Conservation (phyloP, 2,888 invertebrate species). For the Maniola hyperantus region DNA sequence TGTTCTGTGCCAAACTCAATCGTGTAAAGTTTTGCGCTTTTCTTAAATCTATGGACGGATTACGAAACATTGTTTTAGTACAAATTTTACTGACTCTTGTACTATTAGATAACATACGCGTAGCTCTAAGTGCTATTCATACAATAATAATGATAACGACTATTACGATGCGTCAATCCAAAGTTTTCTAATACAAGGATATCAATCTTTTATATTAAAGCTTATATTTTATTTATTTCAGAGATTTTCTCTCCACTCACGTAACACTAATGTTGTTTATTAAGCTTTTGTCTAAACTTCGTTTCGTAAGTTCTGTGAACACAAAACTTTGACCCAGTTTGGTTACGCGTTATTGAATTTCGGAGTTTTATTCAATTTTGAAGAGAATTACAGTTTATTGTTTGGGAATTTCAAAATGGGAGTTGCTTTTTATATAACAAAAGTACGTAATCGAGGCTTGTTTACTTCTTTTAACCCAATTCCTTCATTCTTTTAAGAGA, state of each 20-base stretch:
- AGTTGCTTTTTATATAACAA: neutral
- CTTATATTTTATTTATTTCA: neutral
- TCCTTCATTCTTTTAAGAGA: neutral
- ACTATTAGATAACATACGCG: no score
- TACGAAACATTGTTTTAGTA: no score
- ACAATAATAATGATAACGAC: neutral
- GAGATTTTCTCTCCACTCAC: neutral
- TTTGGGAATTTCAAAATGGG: neutral
- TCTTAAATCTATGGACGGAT: no score
- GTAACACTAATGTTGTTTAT: slow-evolving; percentile 4
- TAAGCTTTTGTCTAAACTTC: neutral
- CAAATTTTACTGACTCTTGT: no score
- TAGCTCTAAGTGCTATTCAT: no score
- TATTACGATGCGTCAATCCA: neutral
- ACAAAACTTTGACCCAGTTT: neutral
- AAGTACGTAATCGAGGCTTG: neutral
- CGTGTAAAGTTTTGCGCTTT: no score
- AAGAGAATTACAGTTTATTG: neutral
- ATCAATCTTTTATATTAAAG: neutral
- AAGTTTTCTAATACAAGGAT: neutral
- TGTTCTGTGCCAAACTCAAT: no score
- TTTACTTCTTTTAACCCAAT: neutral
- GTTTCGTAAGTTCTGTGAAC: neutral
- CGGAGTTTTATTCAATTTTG: neutral
- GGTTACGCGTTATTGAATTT: slow-evolving; percentile 3